Conservation (phyloP, 1,140 invertebrate species). For the Drosophila funebris region DNA sequence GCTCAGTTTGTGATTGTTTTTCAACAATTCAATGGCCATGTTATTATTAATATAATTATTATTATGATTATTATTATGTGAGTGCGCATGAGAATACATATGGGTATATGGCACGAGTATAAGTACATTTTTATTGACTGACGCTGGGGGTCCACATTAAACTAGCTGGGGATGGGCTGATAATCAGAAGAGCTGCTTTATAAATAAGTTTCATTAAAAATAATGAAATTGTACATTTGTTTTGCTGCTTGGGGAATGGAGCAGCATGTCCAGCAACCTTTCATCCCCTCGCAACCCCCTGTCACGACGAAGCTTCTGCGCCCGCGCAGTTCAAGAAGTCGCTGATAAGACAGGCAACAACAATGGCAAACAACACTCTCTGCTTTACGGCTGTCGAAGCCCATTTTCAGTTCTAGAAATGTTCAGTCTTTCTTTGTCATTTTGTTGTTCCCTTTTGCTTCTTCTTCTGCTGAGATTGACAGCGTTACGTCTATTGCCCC, state of each 20-base stretch:
- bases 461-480: neutral
- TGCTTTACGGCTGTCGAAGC: neutral
- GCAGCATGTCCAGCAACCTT: no score
- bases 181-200: conserved; percentile 16
- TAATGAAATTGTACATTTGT: conserved; percentile 25
- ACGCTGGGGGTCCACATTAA: conserved; percentile 25
- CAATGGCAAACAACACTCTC: neutral
- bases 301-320: conserved; percentile 2
- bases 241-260: conserved; percentile 13
- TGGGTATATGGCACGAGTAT: neutral
- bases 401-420: neutral
- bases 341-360: conserved; percentile 22
- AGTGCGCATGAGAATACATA: neutral
- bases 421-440: neutral
- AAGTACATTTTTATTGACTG: conserved; percentile 23
- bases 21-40: neutral
- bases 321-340: conserved; percentile 5
- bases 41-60: conserved; percentile 1
- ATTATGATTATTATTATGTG: neutral
- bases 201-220: conserved; percentile 36
- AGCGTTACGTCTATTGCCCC: conserved; percentile 3
- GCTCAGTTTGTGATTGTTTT: conserved; percentile 21
- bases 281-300: neutral
- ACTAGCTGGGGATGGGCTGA: conserved; percentile 9
- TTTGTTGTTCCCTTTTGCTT: neutral